A percentile compares a stretch with the other conserved stretches of the same genome.
Conservation (phyloP, 1,140 invertebrate species). For the Philotrypesis tridentata region DNA sequence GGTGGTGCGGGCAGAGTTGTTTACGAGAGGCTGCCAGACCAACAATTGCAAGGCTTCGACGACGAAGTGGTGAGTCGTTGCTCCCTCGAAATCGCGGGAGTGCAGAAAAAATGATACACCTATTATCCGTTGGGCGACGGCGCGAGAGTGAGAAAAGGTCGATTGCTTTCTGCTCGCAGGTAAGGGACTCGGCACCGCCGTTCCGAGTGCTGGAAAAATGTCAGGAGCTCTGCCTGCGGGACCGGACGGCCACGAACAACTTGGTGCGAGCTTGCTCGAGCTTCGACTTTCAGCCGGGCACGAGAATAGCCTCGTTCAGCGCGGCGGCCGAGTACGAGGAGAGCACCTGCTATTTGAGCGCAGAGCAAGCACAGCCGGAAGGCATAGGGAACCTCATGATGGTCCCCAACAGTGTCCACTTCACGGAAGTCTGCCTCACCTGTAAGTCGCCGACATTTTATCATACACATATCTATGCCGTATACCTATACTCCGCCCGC, state of each 20-base stretch:
- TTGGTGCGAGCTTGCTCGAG: constrained; percentile 87
- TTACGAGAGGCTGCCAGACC: constrained; percentile 91
- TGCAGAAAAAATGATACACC: neutral
- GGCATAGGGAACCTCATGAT: constrained; percentile 89
- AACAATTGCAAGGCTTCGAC: constrained; percentile 90
- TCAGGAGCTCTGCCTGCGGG: constrained; percentile 88
- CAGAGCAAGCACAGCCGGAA: constrained; percentile 88
- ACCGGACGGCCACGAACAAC: constrained; percentile 86
- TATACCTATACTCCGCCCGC: neutral
- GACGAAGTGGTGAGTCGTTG: constrained; percentile 86
- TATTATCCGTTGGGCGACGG: too few relatives aligned
- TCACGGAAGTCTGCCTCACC: constrained; percentile 90
- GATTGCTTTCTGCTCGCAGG: too few relatives aligned
- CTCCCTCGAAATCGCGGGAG: too few relatives aligned
- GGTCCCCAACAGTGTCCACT: constrained; percentile 90
- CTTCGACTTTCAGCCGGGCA: constrained; percentile 92
- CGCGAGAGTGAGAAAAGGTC: neutral
- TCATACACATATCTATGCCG: neutral
- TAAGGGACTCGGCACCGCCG: constrained; percentile 85
- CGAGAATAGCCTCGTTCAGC: constrained; percentile 85
- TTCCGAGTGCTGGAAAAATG: constrained; percentile 90
- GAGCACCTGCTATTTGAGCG: constrained; percentile 90
- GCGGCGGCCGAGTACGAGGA: constrained; percentile 90
- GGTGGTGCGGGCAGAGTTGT: constrained; percentile 88
- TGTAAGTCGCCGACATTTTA: constrained; percentile 81